These are phyloP conservation scores for Tachysurus fulvidraco DNA, from an alignment of 2,113 vertebrate species.

Conservation along the genomic window DNA sequence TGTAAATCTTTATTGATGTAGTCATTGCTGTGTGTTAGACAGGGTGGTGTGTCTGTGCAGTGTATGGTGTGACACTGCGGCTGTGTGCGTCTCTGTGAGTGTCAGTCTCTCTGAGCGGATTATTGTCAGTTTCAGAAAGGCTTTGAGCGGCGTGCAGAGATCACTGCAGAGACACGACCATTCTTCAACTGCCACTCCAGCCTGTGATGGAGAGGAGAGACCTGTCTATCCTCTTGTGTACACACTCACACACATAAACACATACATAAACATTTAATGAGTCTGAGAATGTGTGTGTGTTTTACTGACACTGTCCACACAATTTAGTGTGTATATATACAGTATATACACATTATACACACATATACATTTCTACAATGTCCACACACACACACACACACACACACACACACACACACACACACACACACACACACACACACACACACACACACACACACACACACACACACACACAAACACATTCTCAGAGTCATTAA, in stretches of 20 bases:
- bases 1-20: not conserved
- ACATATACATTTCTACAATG: not conserved
- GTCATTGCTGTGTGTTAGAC: not conserved
- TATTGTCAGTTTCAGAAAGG: constrained; percentile 70
- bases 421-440: constrained; percentile 2
- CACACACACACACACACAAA: constrained; percentile 19
- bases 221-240: not conserved
- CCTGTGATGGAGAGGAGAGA: constrained; percentile 9
- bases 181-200: constrained; percentile 39
- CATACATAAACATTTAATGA: constrained; percentile 1
- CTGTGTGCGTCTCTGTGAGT: constrained; percentile 62
- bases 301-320: constrained; percentile 2
- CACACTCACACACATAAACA: constrained; percentile 17
- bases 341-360: not conserved
- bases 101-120: constrained; percentile 73
- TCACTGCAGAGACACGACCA: constrained; percentile 37
- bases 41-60: constrained; percentile 35
- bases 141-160: constrained; percentile 63
- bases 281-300: not conserved
- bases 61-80: constrained; percentile 70
- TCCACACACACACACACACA: not conserved
- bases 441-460: not conserved
- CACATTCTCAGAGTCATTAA: constrained; percentile 55
- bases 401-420: not conserved
- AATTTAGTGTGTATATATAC: not conserved